Evolutionary conservation across 2,888 invertebrate species (phyloP).

Genomic region (Apoderus coryli): DNA sequence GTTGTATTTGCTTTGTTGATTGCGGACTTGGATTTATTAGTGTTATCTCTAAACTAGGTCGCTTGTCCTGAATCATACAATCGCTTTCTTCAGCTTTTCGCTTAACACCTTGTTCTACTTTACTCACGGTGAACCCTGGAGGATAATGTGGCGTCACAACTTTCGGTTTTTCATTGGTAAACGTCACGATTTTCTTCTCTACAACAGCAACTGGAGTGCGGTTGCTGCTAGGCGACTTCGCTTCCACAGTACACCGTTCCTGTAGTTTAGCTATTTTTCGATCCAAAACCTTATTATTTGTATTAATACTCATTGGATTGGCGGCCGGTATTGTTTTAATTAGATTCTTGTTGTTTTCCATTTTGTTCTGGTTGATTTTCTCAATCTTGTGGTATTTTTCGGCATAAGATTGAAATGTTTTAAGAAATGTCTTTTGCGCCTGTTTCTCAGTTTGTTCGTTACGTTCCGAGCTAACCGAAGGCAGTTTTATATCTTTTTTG

Average conservation of each 20-base stretch:
- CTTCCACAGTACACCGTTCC: conserved; percentile 26
- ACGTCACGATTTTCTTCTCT: conserved; percentile 17
- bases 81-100: conserved; percentile 24
- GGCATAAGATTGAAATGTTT: conserved; percentile 26
- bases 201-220: conserved; percentile 11
- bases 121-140: conserved; percentile 32
- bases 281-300: conserved; percentile 18
- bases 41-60: conserved; percentile 31
- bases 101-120: conserved; percentile 30
- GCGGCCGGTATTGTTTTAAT: conserved; percentile 7
- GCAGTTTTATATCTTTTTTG: conserved; percentile 15
- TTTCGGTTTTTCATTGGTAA: conserved; percentile 15
- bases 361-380: conserved; percentile 17
- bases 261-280: conserved; percentile 27
- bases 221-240: conserved; percentile 21
- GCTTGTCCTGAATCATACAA: conserved; percentile 23
- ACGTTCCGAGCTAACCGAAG: conserved; percentile 22
- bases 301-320: conserved; percentile 14
- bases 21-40: conserved; percentile 21
- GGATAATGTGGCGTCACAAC: conserved; percentile 20
- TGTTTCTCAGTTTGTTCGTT: conserved; percentile 23
- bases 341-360: conserved; percentile 14
- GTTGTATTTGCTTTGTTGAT: conserved; percentile 13
- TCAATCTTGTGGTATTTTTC: conserved; percentile 21
- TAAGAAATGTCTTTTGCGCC: conserved; percentile 27